phyloP scores from a whole-genome alignment of 2,888 invertebrate species.

The Cinara cedri region DNA sequence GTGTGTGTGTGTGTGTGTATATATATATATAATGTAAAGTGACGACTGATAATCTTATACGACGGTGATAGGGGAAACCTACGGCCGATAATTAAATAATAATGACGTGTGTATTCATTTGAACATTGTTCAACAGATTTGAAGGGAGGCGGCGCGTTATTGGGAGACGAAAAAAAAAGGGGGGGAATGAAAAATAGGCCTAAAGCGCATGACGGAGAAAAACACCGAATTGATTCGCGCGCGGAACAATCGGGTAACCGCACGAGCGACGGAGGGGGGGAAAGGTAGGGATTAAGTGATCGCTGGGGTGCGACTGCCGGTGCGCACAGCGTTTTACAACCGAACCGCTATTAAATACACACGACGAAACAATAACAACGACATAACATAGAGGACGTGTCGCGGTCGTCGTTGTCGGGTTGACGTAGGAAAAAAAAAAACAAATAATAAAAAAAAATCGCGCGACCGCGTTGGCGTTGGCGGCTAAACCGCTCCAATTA shows the following conservation, averaged over 20 bases:
- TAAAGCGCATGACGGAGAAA: not conserved
- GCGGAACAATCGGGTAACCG: no score
- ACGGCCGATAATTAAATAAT: not conserved
- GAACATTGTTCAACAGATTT: no score
- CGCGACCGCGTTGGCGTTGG: not conserved
- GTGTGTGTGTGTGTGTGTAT: not conserved
- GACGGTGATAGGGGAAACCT: not conserved
- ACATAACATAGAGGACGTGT: conserved; percentile 24
- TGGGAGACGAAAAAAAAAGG: no score
- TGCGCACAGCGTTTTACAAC: no score
- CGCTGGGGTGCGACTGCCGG: no score
- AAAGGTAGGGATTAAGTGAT: no score
- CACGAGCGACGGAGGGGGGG: no score
- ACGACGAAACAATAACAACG: no score
- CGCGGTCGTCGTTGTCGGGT: conserved; percentile 1
- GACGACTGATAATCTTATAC: not conserved
- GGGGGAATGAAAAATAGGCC: not conserved
- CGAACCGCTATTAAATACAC: no score
- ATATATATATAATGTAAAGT: not conserved
- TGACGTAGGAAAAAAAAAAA: not conserved
- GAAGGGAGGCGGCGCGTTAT: no score
- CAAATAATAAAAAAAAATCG: not conserved
- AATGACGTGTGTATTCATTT: no score
- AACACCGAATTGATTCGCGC: not conserved
- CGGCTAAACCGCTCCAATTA: conserved; percentile 45